These are phyloP conservation scores for Sericinus montela DNA, from an alignment of 2,888 invertebrate species.

Conservation along the genomic window DNA sequence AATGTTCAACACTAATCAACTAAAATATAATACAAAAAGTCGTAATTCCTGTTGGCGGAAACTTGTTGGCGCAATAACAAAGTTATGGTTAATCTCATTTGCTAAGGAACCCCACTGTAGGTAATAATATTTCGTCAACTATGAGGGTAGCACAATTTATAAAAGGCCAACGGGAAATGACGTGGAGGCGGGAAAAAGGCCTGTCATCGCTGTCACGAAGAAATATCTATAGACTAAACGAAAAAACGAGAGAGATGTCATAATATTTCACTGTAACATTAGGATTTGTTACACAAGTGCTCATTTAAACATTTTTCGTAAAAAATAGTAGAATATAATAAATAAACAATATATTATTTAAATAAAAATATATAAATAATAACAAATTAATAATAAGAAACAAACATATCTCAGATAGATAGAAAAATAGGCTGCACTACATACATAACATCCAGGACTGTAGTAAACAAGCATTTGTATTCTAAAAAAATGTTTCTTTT, in stretches of 20 bases:
- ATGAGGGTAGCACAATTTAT: conserved; percentile 68
- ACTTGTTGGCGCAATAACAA: conserved; percentile 61
- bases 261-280: conserved; percentile 57
- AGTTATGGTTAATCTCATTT: conserved; percentile 72
- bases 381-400: too few relatives aligned
- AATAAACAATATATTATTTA: too few relatives aligned
- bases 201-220: conserved; percentile 67
- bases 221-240: conserved; percentile 61
- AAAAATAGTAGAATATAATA: too few relatives aligned
- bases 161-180: conserved; percentile 63
- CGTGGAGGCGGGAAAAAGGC: conserved; percentile 68
- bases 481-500: too few relatives aligned
- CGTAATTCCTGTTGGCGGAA: conserved; percentile 44
- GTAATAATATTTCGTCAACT: conserved; percentile 60
- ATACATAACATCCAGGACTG: too few relatives aligned
- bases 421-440: too few relatives aligned
- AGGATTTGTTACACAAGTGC: conserved; percentile 28
- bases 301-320: too few relatives aligned
- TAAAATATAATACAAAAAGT: conserved; percentile 34
- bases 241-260: conserved; percentile 63
- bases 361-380: too few relatives aligned
- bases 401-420: too few relatives aligned
- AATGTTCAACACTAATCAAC: too few relatives aligned
- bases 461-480: too few relatives aligned
- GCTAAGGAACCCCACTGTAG: conserved; percentile 52